Evolutionary conservation across 2,888 invertebrate species (phyloP).

Genomic region (Diaphora mendica): DNA sequence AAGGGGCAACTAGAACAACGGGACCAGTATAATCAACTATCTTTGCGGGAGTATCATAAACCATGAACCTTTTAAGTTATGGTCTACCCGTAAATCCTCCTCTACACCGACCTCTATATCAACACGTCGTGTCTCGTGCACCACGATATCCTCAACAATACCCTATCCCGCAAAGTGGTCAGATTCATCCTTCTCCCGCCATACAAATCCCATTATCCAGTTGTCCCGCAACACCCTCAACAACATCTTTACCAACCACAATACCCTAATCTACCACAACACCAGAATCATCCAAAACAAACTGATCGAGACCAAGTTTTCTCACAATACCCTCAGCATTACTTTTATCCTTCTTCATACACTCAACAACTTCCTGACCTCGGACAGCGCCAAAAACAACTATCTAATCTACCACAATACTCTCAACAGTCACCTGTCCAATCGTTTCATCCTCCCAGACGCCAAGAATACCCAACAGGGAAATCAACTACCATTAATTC

Average conservation of each 20-base stretch:
- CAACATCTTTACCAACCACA: no score
- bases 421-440: not conserved
- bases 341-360: not conserved
- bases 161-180: not conserved
- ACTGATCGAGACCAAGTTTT: not conserved
- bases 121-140: not conserved
- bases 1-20: not conserved
- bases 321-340: not conserved
- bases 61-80: not conserved
- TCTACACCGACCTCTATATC: not conserved
- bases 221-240: not conserved
- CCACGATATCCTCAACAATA: not conserved
- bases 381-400: not conserved
- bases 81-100: not conserved
- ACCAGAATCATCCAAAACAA: not conserved
- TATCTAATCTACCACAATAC: not conserved
- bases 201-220: not conserved
- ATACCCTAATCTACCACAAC: not conserved
- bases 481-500: not conserved
- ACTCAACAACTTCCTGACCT: not conserved
- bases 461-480: not conserved
- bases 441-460: not conserved
- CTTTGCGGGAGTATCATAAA: not conserved
- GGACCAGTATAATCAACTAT: not conserved
- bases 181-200: not conserved